phyloP scores from a whole-genome alignment of 2,113 vertebrate genomes.

The Plecturocebus donacophilus region DNA sequence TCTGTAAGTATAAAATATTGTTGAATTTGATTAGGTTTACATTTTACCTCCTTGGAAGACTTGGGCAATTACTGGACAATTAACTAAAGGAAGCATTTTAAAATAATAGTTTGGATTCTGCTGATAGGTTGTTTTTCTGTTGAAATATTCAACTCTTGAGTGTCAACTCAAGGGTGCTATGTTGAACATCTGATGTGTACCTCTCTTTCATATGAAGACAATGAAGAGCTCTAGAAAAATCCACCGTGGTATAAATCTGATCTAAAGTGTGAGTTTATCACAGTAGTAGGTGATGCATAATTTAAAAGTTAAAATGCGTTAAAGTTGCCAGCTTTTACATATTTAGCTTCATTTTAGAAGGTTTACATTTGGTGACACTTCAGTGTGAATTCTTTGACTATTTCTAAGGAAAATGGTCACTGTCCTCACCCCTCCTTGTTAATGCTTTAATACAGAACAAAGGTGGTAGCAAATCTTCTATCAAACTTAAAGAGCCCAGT shows the following conservation, averaged over 20 bases:
- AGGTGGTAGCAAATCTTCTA: background rate
- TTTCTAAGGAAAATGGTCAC: background rate
- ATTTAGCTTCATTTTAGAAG: background rate
- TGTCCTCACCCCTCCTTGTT: background rate
- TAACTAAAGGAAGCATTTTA: background rate
- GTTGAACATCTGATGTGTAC: background rate
- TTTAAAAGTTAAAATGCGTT: background rate
- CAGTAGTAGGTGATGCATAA: background rate
- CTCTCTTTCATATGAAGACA: background rate
- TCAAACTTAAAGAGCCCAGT: background rate
- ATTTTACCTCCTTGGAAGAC: background rate
- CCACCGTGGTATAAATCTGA: background rate
- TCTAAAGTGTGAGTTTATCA: background rate
- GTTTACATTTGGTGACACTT: background rate
- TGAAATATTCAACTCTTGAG: background rate
- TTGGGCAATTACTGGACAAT: background rate
- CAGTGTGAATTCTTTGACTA: background rate
- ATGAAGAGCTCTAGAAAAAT: background rate
- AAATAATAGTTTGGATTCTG: background rate
- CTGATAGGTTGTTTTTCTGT: background rate
- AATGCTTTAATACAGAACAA: background rate
- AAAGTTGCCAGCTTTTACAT: background rate
- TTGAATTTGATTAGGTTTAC: background rate
- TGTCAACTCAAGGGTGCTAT: rapidly evolving
- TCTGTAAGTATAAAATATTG: background rate